phyloP scores from a whole-genome alignment of 2,113 vertebrate genomes.

The Clupea harengus region DNA sequence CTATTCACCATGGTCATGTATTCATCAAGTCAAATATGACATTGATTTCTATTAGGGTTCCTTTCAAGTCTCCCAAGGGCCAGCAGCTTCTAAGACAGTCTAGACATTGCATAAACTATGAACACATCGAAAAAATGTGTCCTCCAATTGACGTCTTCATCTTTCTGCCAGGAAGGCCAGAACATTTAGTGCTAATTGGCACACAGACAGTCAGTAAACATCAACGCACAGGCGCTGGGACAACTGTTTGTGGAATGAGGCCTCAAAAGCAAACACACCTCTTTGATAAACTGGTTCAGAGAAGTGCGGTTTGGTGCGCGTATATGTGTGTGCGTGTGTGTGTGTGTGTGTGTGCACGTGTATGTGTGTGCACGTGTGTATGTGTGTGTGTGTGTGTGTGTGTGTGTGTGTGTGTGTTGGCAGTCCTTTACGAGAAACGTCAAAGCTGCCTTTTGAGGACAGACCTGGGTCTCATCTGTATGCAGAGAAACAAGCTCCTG shows the following conservation, averaged over 20 bases:
- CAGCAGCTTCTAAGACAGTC: background rate
- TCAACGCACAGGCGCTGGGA: background rate
- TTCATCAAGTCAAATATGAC: background rate
- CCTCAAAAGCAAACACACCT: background rate
- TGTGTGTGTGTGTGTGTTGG: conserved; percentile 22
- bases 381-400: conserved; percentile 27
- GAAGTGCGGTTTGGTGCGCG: background rate
- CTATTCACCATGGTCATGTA: background rate
- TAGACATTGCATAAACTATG: background rate
- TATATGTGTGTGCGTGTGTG: background rate
- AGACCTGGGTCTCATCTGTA: background rate
- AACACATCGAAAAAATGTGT: background rate
- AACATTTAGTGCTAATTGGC: background rate
- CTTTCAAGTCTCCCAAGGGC: background rate
- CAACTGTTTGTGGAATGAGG: background rate
- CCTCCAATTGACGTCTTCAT: background rate
- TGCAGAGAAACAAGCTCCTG: background rate
- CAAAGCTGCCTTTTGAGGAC: conserved; percentile 14
- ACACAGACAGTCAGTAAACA: background rate
- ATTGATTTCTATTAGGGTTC: background rate
- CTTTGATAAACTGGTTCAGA: background rate
- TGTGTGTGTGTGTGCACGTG: conserved; percentile 13
- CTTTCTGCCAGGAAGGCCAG: background rate
- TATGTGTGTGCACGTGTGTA: background rate
- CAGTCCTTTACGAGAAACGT: conserved; percentile 41